A percentile compares a stretch with the other conserved stretches of the same genome.
phyloP scores from a whole-genome alignment of 2,797 vertebrate species.

The Myripristis murdjan region DNA sequence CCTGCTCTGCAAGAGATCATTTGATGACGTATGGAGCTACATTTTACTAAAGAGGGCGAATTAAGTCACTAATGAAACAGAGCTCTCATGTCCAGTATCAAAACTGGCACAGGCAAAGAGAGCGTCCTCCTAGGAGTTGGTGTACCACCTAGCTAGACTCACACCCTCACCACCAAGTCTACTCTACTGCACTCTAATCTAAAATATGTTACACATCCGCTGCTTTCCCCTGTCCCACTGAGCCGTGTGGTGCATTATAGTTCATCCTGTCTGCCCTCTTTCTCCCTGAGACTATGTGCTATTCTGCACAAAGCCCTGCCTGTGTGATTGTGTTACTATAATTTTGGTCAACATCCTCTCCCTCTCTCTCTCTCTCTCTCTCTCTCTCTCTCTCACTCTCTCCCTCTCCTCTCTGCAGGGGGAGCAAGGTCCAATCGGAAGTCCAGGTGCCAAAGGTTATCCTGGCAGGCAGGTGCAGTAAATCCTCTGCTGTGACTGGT shows the following conservation, averaged over 20 bases:
- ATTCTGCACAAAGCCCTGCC: conserved; percentile 41
- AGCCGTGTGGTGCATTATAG: not conserved
- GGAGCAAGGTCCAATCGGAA: conserved; percentile 91
- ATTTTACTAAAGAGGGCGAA: no score
- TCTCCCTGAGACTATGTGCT: conserved; percentile 26
- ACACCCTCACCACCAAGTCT: not conserved
- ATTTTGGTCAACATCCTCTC: conserved; percentile 43
- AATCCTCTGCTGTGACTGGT: conserved; percentile 90
- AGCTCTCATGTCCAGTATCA: no score
- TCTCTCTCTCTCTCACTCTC: conserved; percentile 1
- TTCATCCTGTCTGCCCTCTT: conserved; percentile 21
- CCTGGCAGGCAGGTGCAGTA: conserved; percentile 99
- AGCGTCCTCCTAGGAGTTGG: no score
- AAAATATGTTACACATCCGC: not conserved
- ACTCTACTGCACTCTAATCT: no score
- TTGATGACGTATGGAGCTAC: no score
- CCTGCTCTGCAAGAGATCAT: no score
- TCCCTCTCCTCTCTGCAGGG: conserved; percentile 87
- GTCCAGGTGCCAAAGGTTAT: conserved; percentile 99
- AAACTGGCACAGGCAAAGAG: not conserved
- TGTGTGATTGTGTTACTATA: conserved; percentile 54
- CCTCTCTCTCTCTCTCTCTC: not conserved
- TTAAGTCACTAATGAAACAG: no score
- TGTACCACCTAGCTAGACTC: no score
- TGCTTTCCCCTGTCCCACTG: conserved; percentile 1